Percentiles rank a stretch among this genome's conserved stretches.
These are phyloP conservation scores for Oceanodroma leucorhoa DNA, from an alignment of 2,797 vertebrate species.

Conservation along the genomic window DNA sequence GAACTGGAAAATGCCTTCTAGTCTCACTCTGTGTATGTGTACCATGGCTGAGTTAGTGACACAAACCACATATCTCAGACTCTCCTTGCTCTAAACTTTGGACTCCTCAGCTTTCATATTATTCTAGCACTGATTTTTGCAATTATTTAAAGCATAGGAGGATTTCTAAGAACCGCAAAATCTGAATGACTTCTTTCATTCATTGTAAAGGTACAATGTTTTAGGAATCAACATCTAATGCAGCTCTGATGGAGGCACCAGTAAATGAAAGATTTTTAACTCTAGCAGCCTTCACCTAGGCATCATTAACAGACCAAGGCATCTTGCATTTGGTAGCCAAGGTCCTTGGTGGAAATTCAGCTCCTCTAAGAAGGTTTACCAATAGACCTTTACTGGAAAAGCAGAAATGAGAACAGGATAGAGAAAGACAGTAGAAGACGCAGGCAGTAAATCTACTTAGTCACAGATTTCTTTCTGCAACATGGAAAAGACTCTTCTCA, in stretches of 20 bases:
- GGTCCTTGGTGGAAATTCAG: background rate
- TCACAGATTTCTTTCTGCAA: background rate
- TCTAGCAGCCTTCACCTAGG: background rate
- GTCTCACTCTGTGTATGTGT: background rate
- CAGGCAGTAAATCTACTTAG: background rate
- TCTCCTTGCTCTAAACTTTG: background rate
- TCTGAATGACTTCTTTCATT: background rate
- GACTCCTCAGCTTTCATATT: background rate
- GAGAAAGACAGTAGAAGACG: background rate
- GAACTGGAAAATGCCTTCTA: conserved; percentile 12
- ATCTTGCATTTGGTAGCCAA: background rate
- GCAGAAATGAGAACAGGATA: background rate
- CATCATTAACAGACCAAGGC: background rate
- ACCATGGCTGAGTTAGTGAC: background rate
- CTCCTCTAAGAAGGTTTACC: background rate
- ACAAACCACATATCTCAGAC: background rate
- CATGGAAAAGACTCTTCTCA: background rate
- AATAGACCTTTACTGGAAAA: background rate
- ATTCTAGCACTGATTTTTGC: background rate
- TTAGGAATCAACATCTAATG: background rate
- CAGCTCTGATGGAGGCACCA: background rate
- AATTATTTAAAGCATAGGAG: background rate
- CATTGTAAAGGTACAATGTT: background rate
- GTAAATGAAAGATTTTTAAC: background rate
- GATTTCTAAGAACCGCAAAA: background rate